phyloP scores from a whole-genome alignment of 2,888 invertebrate species.

The Lasioglossum malachurum region DNA sequence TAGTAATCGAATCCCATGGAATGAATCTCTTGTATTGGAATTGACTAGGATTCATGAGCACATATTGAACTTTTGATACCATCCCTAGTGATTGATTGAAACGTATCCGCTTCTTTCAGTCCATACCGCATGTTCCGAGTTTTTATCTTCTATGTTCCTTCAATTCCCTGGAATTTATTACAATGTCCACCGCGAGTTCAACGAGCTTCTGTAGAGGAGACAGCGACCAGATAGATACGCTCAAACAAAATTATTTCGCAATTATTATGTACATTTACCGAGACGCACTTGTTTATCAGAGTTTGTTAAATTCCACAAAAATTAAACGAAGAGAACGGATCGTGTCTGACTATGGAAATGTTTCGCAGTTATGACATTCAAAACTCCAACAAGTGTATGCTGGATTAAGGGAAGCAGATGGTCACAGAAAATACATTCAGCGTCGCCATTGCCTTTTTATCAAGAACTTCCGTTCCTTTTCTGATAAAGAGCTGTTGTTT shows the following conservation, averaged over 20 bases:
- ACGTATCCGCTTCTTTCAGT: neutral
- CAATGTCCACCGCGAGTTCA: neutral
- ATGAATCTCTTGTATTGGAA: neutral
- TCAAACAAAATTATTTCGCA: neutral
- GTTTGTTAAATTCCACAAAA: neutral
- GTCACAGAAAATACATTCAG: neutral
- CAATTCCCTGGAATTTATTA: neutral
- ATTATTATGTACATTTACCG: too few relatives aligned
- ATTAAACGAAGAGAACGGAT: neutral
- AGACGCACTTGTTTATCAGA: neutral
- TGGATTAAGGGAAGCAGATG: neutral
- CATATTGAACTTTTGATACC: neutral
- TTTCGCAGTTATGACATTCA: neutral
- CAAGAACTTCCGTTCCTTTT: neutral
- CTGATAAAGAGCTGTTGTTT: neutral
- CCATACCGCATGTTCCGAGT: neutral
- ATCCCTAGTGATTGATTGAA: neutral
- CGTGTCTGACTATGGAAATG: neutral
- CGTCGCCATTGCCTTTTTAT: neutral
- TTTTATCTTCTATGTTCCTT: neutral
- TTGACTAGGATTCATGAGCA: slow-evolving; percentile 3
- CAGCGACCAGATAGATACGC: neutral
- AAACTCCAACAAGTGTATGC: neutral
- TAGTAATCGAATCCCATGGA: slow-evolving; percentile 1
- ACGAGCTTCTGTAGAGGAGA: neutral